Conservation (phyloP, 2,113 vertebrate species). For the Theristicus caerulescens region DNA sequence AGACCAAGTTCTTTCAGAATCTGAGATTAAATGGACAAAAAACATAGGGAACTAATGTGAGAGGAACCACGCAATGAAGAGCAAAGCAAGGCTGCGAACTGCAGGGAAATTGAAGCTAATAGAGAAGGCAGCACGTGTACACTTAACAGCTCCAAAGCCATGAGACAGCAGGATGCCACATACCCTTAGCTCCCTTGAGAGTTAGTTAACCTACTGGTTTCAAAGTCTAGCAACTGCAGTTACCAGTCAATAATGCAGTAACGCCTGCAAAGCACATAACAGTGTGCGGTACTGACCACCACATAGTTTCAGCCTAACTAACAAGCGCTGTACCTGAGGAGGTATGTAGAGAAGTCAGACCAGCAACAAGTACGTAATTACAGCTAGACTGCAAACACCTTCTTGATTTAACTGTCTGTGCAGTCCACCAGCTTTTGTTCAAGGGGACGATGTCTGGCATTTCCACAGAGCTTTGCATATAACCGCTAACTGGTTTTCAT, state of each 20-base stretch:
- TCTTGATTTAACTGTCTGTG: background rate
- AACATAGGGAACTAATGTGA: rapidly evolving
- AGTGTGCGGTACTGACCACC: background rate
- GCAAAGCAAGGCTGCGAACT: background rate
- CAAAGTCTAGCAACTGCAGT: conserved; percentile 3
- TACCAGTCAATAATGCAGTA: background rate
- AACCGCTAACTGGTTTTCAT: background rate
- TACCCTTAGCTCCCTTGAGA: background rate
- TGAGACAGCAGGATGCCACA: background rate
- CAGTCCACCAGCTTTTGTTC: background rate
- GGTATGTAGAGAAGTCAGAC: background rate
- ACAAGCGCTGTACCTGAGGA: background rate
- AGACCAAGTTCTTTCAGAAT: background rate
- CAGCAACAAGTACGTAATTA: background rate
- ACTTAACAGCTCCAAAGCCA: background rate
- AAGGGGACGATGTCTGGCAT: background rate
- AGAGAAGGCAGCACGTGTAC: rapidly evolving
- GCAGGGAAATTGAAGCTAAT: background rate
- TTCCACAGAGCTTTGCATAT: background rate
- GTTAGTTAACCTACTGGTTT: background rate
- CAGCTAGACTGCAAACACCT: background rate
- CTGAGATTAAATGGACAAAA: background rate
- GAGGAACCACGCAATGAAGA: background rate
- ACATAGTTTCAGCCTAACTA: background rate
- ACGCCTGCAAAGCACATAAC: background rate